phyloP scores from a whole-genome alignment of 1,140 invertebrate genomes.

The Diuraphis noxia region DNA sequence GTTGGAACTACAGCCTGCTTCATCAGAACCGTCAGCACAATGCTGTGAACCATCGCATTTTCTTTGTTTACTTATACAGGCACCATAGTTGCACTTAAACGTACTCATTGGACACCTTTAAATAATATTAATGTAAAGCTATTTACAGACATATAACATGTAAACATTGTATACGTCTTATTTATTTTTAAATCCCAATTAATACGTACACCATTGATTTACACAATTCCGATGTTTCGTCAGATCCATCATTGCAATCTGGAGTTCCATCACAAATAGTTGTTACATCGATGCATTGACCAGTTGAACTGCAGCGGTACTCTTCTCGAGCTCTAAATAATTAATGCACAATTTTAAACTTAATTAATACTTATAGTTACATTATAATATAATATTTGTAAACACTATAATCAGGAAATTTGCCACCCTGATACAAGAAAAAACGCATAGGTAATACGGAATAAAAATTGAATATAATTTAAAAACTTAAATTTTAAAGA shows the following conservation, averaged over 20 bases:
- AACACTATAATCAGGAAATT: too few relatives aligned
- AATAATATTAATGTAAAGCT: background rate
- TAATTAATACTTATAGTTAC: background rate
- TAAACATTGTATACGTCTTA: too few relatives aligned
- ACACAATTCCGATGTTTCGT: background rate
- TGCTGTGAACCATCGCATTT: slow-evolving; percentile 60
- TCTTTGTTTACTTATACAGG: slow-evolving; percentile 67
- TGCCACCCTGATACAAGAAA: too few relatives aligned
- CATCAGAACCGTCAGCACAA: background rate
- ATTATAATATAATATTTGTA: background rate
- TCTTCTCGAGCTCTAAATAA: background rate
- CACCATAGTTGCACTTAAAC: slow-evolving; percentile 61
- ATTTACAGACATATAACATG: background rate
- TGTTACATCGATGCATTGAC: background rate
- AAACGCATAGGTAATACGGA: too few relatives aligned
- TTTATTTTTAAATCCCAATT: too few relatives aligned
- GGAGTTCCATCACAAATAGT: background rate
- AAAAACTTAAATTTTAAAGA: too few relatives aligned
- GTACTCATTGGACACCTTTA: slow-evolving; percentile 4
- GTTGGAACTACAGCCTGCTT: background rate
- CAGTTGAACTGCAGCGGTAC: background rate
- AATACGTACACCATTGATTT: background rate
- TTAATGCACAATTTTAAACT: background rate
- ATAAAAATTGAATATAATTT: too few relatives aligned
- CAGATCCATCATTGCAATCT: background rate